Evolutionary conservation across 2,113 vertebrate species (phyloP).

Genomic region (Trichechus manatus): DNA sequence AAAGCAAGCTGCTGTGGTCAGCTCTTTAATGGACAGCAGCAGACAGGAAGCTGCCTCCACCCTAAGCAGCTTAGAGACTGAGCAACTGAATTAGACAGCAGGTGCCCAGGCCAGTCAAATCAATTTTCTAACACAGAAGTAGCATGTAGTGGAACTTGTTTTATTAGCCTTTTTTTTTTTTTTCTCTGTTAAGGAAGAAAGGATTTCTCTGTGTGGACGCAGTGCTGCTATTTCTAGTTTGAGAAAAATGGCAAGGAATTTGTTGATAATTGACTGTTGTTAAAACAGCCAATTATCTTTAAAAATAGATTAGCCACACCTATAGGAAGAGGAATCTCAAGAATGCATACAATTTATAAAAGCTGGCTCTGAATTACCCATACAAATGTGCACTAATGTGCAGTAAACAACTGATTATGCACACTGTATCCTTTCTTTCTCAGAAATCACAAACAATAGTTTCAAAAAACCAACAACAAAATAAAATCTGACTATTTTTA

Average conservation of each 20-base stretch:
- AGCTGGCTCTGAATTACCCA: not conserved
- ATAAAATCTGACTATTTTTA: not conserved
- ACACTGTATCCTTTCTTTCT: slow-evolving; percentile 6
- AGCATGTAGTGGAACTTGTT: not conserved
- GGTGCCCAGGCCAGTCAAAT: slow-evolving; percentile 38
- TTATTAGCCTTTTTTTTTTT: not conserved
- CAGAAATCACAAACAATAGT: not conserved
- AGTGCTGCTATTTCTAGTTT: slow-evolving; percentile 59
- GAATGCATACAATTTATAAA: slow-evolving; percentile 78
- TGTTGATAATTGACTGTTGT: slow-evolving; percentile 72
- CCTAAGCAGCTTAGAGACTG: slow-evolving; percentile 18
- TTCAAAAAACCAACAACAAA: not conserved
- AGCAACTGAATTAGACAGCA: slow-evolving; percentile 35
- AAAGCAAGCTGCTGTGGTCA: not conserved
- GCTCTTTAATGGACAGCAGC: not conserved
- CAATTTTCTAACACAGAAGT: not conserved
- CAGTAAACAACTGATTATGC: slow-evolving; percentile 36
- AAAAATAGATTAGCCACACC: slow-evolving; percentile 80
- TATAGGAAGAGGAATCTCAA: slow-evolving; percentile 80
- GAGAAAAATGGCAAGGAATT: slow-evolving; percentile 56
- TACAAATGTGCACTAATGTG: not conserved
- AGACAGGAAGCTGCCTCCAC: slow-evolving; percentile 50
- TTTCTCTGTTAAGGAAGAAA: slow-evolving; percentile 9
- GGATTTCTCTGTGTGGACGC: slow-evolving; percentile 66
- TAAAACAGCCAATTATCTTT: slow-evolving; percentile 68